These are phyloP conservation scores for Acanthosepion esculentum DNA, from an alignment of 2,888 invertebrate genomes.

Conservation along the genomic window DNA sequence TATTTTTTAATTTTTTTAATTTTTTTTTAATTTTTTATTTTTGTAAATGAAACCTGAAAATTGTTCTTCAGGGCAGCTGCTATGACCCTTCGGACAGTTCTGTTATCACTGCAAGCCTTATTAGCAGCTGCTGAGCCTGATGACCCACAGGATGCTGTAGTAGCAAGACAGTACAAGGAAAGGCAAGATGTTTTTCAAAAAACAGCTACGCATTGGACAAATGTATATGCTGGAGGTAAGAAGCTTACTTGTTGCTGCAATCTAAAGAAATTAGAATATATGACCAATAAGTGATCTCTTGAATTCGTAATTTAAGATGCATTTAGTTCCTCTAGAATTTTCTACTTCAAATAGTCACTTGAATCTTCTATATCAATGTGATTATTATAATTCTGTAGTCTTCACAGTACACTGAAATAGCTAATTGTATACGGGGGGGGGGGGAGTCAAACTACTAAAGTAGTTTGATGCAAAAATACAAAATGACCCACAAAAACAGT, in stretches of 20 bases:
- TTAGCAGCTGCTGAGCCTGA: slow-evolving; percentile 79
- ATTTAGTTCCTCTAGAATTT: no score
- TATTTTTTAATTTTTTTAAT: no score
- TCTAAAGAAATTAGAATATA: not conserved
- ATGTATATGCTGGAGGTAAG: slow-evolving; percentile 85
- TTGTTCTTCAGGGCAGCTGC: slow-evolving; percentile 89
- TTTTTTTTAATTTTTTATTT: no score
- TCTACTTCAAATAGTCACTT: no score
- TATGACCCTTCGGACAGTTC: slow-evolving; percentile 95
- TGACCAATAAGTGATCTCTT: not conserved
- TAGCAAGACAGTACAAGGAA: slow-evolving; percentile 96
- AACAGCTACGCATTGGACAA: slow-evolving; percentile 97
- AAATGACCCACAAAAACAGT: no score
- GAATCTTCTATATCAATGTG: no score
- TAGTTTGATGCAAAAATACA: no score
- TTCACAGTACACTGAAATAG: no score
- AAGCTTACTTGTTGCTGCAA: not conserved
- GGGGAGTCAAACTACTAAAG: no score
- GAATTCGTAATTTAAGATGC: no score
- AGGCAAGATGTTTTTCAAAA: slow-evolving; percentile 87
- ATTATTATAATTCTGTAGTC: no score
- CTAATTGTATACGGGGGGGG: no score
- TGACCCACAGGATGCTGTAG: slow-evolving; percentile 80
- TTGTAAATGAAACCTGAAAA: not conserved
- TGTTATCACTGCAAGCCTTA: slow-evolving; percentile 95